These are phyloP conservation scores for Menura novaehollandiae DNA, from an alignment of 2,113 vertebrate species.

Conservation along the genomic window DNA sequence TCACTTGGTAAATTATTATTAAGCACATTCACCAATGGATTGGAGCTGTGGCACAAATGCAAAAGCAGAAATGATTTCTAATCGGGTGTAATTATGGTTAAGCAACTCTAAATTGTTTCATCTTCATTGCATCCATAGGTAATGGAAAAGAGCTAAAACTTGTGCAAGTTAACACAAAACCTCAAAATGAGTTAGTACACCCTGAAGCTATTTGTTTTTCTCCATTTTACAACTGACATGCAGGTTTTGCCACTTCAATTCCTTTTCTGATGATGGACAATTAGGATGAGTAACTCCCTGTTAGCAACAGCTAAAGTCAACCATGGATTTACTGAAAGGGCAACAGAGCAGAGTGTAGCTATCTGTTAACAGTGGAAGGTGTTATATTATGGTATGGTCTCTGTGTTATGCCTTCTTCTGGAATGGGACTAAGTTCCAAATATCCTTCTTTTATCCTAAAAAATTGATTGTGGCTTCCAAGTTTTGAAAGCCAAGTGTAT, in stretches of 20 bases:
- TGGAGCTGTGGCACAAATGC: not conserved
- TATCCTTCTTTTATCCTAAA: not conserved
- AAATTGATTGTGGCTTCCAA: not conserved
- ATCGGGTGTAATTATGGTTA: not conserved
- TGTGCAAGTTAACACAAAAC: not conserved
- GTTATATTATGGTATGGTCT: not conserved
- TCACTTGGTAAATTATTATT: not conserved
- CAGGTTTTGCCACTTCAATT: not conserved
- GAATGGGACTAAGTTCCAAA: not conserved
- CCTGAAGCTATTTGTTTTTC: not conserved
- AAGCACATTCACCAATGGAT: not conserved
- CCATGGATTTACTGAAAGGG: not conserved
- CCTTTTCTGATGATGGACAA: not conserved
- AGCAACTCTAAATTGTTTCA: not conserved
- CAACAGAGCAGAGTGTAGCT: not conserved
- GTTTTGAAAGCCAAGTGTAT: not conserved
- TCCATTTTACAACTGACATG: not conserved
- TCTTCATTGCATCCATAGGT: not conserved
- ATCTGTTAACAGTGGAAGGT: not conserved
- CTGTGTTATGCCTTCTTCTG: rapidly evolving
- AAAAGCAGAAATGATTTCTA: conserved; percentile 6
- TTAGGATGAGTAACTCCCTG: not conserved
- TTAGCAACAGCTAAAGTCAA: not conserved
- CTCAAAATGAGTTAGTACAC: not conserved
- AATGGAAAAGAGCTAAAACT: not conserved